Evolutionary conservation across 2,888 invertebrate species (phyloP).

Genomic region (Stegophylla sp.): DNA sequence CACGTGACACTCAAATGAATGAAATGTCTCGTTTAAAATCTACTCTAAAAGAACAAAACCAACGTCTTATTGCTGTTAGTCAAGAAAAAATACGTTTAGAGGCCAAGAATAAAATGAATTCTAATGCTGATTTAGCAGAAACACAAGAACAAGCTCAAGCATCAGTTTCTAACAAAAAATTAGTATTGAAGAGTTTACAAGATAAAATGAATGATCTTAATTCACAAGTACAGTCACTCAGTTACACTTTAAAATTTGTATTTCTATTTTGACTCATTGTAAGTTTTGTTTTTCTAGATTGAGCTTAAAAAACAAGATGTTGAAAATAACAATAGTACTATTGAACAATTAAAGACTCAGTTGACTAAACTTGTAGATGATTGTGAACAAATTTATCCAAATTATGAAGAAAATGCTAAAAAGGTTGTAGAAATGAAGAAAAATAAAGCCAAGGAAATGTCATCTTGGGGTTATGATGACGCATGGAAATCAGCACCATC

Average conservation of each 20-base stretch:
- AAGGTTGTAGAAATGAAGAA: constrained; percentile 69
- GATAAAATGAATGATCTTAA: constrained; percentile 78
- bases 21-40: constrained; percentile 85
- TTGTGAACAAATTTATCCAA: constrained; percentile 73
- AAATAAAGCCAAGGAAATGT: constrained; percentile 66
- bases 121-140: constrained; percentile 63
- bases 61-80: constrained; percentile 74
- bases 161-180: constrained; percentile 75
- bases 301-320: constrained; percentile 72
- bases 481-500: constrained; percentile 70
- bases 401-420: constrained; percentile 73
- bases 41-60: constrained; percentile 83
- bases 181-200: constrained; percentile 74
- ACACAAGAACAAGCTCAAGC: constrained; percentile 71
- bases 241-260: too few species aligned
- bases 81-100: constrained; percentile 85
- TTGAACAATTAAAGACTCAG: constrained; percentile 76
- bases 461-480: constrained; percentile 73
- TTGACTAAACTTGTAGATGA: constrained; percentile 74
- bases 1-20: constrained; percentile 87
- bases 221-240: constrained; percentile 66
- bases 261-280: not conserved
- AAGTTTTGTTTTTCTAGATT: constrained; percentile 31
- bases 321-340: constrained; percentile 78
- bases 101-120: constrained; percentile 72